These are phyloP conservation scores for Dryomyza anilis DNA, from an alignment of 2,888 invertebrate species.

Conservation along the genomic window DNA sequence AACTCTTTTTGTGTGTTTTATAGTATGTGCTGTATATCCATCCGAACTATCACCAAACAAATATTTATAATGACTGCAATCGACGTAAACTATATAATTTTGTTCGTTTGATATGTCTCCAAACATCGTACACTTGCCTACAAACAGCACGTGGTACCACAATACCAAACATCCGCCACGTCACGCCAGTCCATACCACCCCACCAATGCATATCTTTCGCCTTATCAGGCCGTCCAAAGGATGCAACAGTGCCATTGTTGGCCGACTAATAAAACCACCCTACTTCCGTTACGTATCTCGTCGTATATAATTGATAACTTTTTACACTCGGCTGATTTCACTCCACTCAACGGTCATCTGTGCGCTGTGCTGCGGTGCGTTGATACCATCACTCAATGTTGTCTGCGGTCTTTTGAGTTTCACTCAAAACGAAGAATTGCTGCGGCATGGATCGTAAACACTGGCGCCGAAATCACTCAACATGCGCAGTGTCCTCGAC, in stretches of 20 bases:
- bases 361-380: background rate
- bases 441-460: background rate
- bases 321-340: background rate
- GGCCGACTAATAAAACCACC: conserved; percentile 1
- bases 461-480: background rate
- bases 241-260: conserved; percentile 7
- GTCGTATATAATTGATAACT: background rate
- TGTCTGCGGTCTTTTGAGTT: background rate
- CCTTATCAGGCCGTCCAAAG: background rate
- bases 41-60: no score
- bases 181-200: background rate
- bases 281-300: background rate
- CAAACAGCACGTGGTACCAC: conserved; percentile 12
- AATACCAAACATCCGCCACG: background rate
- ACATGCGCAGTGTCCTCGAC: background rate
- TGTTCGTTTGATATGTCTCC: no score
- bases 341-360: no score
- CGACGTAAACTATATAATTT: no score
- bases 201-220: background rate
- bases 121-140: no score
- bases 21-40: no score
- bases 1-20: no score
- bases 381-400: conserved; percentile 6
- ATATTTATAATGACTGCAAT: no score
- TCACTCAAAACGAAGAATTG: conserved; percentile 2